Evolutionary conservation across 2,113 vertebrate species (phyloP), one percentile per base, ranked within the genome.

Genomic region (Monopterus albus): DNA sequence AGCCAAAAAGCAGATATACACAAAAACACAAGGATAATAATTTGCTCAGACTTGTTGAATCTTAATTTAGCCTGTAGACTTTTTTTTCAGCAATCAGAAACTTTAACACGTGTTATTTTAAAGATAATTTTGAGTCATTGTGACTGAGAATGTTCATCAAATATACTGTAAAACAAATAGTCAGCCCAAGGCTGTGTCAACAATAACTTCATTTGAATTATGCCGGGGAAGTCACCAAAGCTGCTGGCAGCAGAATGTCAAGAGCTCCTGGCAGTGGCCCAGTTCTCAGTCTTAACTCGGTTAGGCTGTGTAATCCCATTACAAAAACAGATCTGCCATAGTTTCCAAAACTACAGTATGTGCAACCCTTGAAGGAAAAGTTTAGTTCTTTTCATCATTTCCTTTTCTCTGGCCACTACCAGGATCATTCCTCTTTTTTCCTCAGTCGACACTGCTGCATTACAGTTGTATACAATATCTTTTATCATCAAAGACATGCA

Each of bases 161-260:
- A 80, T 59, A 80, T 67, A 66, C 36, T 75, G 62, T 82, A 63
- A 71, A 78, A 61, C 49, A 83, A 79, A 84, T 75, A 75, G 71
- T 53, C 63, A 67, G 49, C 66, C 62, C 17, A 65, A 59, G 75
- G 79, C 78, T 72, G 33, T 61, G 77, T 79, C 74, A 70, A 82
- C 76, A 82, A 87, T 72, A 60, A 68, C 56, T 71, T 72, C 13
- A 69, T 84, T 87, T 79, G 67, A 84, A 65, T 70, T 63, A 57
- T 64, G 50, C 68, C 50, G 77, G 62, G 57, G 63, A 87, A 78
- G 75, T 80, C 59, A 68, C 68, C 36, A 66, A 77, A 79, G 38
- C 56, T 65, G 25, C 77, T 68, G 74, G 64, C 80, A 84, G 52
- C 69, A 71, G 42, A 63, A 80, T 65, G 78, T 87, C 68, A 66